A percentile compares a stretch with the other conserved stretches of the same genome.
phyloP scores from a whole-genome alignment of 37 sponge, comb jelly and placozoan species.

The Tethya wilhelma region DNA sequence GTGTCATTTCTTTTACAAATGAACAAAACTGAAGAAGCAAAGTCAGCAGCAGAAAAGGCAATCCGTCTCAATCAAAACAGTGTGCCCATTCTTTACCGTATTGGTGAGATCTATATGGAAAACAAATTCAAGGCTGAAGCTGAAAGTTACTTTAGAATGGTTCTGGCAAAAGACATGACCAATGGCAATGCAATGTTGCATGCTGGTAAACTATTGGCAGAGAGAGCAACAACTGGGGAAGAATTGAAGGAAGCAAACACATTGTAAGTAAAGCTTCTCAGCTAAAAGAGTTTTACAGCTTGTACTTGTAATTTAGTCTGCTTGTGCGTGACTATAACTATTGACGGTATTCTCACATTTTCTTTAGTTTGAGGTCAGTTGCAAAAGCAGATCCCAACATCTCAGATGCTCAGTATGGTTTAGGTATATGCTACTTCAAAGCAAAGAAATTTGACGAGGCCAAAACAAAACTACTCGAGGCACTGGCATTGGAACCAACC shows the following conservation, averaged over 20 bases:
- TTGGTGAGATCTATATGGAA: constrained; percentile 29
- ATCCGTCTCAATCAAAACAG: constrained; percentile 17
- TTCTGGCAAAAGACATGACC: not conserved
- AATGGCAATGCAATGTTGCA: constrained; percentile 16
- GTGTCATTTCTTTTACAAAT: constrained; percentile 60
- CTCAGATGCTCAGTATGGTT: constrained; percentile 27
- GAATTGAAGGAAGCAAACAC: not conserved
- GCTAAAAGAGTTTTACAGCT: too few species aligned
- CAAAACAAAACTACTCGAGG: constrained; percentile 20
- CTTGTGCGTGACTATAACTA: not conserved
- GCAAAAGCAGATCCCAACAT: not conserved
- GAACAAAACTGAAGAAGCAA: constrained; percentile 51
- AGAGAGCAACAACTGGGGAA: not conserved
- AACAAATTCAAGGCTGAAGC: constrained; percentile 12
- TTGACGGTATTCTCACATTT: not conserved
- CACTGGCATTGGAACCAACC: constrained; percentile 38
- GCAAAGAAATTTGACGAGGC: constrained; percentile 20
- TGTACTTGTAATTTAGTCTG: not conserved
- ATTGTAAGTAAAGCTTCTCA: constrained; percentile 17
- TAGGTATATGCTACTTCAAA: constrained; percentile 42
- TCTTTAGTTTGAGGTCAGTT: constrained; percentile 34
- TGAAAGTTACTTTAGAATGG: constrained; percentile 39
- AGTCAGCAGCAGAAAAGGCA: constrained; percentile 16
- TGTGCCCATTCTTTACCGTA: constrained; percentile 36
- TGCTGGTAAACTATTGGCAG: constrained; percentile 1